Conservation (phyloP, 2,113 vertebrate genomes). For the Centropus bengalensis region DNA sequence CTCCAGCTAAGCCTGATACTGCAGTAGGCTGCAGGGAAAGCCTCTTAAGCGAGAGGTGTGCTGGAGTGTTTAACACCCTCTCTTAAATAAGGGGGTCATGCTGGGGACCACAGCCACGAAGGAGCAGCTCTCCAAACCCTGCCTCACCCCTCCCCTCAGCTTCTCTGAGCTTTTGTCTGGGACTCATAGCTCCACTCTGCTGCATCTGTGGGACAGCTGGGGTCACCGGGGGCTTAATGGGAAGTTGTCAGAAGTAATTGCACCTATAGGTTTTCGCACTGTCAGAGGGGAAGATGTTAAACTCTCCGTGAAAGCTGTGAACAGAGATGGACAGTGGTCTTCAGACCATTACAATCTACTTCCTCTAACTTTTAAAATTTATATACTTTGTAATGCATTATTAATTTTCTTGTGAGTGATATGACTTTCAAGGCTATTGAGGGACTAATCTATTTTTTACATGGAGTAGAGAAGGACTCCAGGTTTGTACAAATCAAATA, state of each 20-base stretch:
- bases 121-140: slow-evolving; percentile 19
- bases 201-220: background rate
- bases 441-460: slow-evolving; percentile 76
- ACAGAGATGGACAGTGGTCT: slow-evolving; percentile 49
- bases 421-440: slow-evolving; percentile 70
- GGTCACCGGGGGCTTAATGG: background rate
- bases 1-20: background rate
- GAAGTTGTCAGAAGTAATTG: slow-evolving; percentile 51
- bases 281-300: background rate
- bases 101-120: background rate
- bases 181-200: background rate
- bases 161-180: background rate
- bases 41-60: background rate
- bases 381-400: slow-evolving; percentile 68
- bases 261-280: background rate
- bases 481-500: slow-evolving; percentile 73
- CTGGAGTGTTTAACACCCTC: background rate
- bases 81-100: background rate
- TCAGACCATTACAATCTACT: slow-evolving; percentile 62
- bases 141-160: background rate
- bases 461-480: slow-evolving; percentile 61
- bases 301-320: slow-evolving; percentile 22
- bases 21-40: background rate
- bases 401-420: slow-evolving; percentile 73
- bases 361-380: slow-evolving; percentile 72